These are phyloP conservation scores for Sanderia malayensis DNA, from an alignment of 30 jellyfish, hydroid and myxozoan genomes.

Conservation along the genomic window DNA sequence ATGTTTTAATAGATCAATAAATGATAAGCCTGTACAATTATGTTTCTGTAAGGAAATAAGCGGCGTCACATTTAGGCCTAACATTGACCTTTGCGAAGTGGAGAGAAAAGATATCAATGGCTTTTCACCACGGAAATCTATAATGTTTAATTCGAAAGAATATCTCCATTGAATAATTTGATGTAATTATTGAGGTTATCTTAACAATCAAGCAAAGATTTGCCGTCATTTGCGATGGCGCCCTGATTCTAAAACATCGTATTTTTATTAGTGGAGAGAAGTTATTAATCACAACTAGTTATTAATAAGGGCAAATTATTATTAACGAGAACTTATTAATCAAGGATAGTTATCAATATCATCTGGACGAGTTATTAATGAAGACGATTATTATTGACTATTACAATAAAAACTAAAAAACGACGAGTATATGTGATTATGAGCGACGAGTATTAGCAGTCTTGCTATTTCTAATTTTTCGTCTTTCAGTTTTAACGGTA, in stretches of 20 bases:
- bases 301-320: not conserved
- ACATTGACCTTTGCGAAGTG: constrained; percentile 47
- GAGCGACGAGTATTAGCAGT: too few relatives aligned
- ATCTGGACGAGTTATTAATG: too few relatives aligned
- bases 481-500: too few relatives aligned
- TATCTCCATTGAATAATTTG: constrained; percentile 25
- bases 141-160: constrained; percentile 5
- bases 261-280: not conserved
- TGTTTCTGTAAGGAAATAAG: constrained; percentile 36
- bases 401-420: too few relatives aligned
- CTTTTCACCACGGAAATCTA: constrained; percentile 54
- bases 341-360: too few relatives aligned
- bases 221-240: not conserved
- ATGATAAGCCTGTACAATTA: constrained; percentile 25
- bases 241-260: constrained; percentile 9
- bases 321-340: not conserved
- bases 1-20: constrained; percentile 40
- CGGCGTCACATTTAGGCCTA: constrained; percentile 57
- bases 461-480: too few relatives aligned
- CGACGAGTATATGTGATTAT: too few relatives aligned
- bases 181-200: constrained; percentile 57
- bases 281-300: not conserved
- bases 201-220: constrained; percentile 30
- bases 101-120: constrained; percentile 47
- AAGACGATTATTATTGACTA: too few relatives aligned